phyloP scores from a whole-genome alignment of 2,113 vertebrate species.

The Bos indicus region DNA sequence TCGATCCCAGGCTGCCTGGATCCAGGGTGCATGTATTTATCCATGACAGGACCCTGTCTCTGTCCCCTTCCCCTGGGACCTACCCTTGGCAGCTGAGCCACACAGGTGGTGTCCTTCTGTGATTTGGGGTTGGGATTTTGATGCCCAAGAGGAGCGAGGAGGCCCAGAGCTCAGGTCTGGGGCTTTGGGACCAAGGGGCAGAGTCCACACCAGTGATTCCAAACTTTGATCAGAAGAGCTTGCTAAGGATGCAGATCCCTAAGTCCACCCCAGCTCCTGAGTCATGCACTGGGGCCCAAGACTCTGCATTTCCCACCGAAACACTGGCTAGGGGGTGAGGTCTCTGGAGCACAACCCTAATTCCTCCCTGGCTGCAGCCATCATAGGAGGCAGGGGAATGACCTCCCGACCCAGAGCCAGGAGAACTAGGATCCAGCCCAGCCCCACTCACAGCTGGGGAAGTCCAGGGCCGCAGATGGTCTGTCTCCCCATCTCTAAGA shows the following conservation, averaged over 20 bases:
- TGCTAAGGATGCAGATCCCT: not conserved
- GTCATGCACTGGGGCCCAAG: not conserved
- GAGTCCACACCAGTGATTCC: not conserved
- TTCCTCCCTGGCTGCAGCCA: not conserved
- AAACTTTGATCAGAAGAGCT: not conserved
- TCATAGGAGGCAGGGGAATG: not conserved
- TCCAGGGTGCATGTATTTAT: not conserved
- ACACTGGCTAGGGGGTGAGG: not conserved
- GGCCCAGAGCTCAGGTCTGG: not conserved
- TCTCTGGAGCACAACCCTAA: accelerated
- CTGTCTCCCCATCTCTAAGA: not conserved
- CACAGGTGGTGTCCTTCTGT: not conserved
- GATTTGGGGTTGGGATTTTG: not conserved
- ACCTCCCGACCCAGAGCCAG: not conserved
- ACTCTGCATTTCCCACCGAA: not conserved
- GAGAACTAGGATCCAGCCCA: not conserved
- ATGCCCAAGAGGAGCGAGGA: not conserved
- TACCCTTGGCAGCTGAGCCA: not conserved
- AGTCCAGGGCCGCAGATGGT: not conserved
- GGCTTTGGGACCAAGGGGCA: not conserved
- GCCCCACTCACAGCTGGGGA: not conserved
- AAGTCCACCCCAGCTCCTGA: not conserved
- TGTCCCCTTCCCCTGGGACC: not conserved
- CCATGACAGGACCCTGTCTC: not conserved
- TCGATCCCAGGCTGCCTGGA: not conserved